Percentiles rank a stretch among this genome's conserved stretches.
Conservation (phyloP, 2,797 vertebrate genomes). For the Bryconaethiops microstoma region DNA sequence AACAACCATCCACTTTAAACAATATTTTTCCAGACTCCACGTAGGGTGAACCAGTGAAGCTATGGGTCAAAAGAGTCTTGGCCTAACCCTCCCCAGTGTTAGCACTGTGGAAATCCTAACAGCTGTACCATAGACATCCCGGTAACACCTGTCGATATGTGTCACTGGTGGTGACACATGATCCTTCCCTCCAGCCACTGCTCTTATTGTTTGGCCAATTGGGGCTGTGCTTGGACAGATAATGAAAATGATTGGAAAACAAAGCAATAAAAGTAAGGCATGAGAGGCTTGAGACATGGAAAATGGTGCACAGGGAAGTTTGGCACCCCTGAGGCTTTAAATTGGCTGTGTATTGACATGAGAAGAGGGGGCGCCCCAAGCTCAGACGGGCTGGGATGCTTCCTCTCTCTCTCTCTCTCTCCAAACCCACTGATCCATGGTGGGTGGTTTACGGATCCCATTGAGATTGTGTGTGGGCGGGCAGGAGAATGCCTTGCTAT, state of each 20-base stretch:
- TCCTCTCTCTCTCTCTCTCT: slow-evolving; percentile 34
- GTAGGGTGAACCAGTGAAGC: slow-evolving; percentile 1
- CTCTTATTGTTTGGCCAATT: slow-evolving; percentile 17
- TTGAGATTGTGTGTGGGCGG: slow-evolving; percentile 60
- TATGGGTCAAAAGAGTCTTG: slow-evolving; percentile 5
- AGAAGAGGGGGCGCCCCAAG: slow-evolving; percentile 33
- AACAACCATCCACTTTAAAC: not conserved
- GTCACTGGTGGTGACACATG: slow-evolving; percentile 8
- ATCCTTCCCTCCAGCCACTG: not conserved
- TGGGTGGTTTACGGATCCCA: slow-evolving; percentile 34
- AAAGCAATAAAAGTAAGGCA: slow-evolving; percentile 24
- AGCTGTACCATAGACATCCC: not conserved
- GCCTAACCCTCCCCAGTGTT: not conserved
- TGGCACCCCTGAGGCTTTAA: slow-evolving; percentile 48
- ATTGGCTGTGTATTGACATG: slow-evolving; percentile 55
- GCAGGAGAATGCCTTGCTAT: slow-evolving; percentile 74
- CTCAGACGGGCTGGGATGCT: slow-evolving; percentile 33
- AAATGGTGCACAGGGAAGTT: slow-evolving; percentile 28
- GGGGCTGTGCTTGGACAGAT: slow-evolving; percentile 14
- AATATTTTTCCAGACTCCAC: slow-evolving; percentile 10
- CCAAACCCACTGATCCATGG: slow-evolving; percentile 50
- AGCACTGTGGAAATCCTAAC: not conserved
- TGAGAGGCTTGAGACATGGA: not conserved
- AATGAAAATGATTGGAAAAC: slow-evolving; percentile 19
- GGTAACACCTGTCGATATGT: not conserved